Evolutionary conservation across 2,888 invertebrate genomes (phyloP), one percentile per base, ranked within the genome.

Genomic region (Aspidapion aeneum): DNA sequence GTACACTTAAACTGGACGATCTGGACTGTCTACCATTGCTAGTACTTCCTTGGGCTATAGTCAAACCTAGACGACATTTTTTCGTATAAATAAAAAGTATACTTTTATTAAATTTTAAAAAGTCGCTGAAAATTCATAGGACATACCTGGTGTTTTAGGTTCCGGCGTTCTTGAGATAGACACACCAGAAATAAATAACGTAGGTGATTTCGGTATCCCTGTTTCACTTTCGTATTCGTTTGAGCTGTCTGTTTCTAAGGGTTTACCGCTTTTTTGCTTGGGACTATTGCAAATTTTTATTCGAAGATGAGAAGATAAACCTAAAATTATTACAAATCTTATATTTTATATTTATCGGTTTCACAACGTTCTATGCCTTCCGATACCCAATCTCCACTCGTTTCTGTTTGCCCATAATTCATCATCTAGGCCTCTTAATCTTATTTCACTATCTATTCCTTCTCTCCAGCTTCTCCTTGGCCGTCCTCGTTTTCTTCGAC

Each of bases 191-290:
- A 84, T 84, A 72, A 82, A 84, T n/a, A 84, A 74, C 1, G 84
- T 84, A 9, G 84, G 84, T 1, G 83, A 83, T 71, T 83, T 83
- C 12, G 84, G 84, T 56, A 84, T 83, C 1, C 84, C 84, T 0
- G 83, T 84, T 72, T 84, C 84, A n/a, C 83, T 83, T 75, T 84
- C 84, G 72, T 83, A 83, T 69, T 84, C 83, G 69, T 82, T 82
- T 7, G 82, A 82, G 71, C 82, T 82, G 67, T 83, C 82, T 0
- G 82, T 82, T 72, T 82, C 82, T 58, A 82, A 68, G 16, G 76
- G 70, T 60, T 76, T 76, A 18, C 70, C 69, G 54, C 72, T 73
- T 49, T 68, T 72, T 51, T 72, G 73, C 48, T 74, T 72, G 2
- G 78, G 77, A 63, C 74, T 77, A 62, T 76, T 75, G 68, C 79